Percentiles rank a stretch among this genome's conserved stretches.
Conservation (phyloP, 2,888 invertebrate species). For the Charanyca ferruginea region DNA sequence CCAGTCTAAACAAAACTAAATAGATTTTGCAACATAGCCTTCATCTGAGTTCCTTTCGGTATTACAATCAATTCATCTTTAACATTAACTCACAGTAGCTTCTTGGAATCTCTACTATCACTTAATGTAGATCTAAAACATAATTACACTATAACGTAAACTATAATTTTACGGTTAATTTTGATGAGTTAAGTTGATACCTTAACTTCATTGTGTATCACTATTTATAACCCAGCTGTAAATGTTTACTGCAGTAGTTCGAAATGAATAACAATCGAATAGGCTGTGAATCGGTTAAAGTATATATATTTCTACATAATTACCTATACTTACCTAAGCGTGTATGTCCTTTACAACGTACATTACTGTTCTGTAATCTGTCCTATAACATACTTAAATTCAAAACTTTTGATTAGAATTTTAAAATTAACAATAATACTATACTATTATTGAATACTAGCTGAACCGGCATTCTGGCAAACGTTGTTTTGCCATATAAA, state of each 20-base stretch:
- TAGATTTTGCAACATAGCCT: constrained; percentile 57
- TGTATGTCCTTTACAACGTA: too few species aligned
- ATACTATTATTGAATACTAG: too few species aligned
- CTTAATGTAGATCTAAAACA: too few species aligned
- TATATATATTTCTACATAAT: neutral
- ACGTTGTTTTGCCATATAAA: too few species aligned
- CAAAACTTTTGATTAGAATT: too few species aligned
- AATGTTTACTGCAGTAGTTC: constrained; percentile 16
- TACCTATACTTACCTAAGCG: too few species aligned
- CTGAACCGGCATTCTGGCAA: too few species aligned
- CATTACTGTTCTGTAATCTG: too few species aligned
- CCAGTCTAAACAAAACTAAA: constrained; percentile 35
- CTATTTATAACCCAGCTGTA: constrained; percentile 4
- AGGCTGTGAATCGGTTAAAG: neutral
- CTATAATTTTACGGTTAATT: constrained; percentile 22
- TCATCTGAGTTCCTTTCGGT: constrained; percentile 62
- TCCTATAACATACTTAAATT: too few species aligned
- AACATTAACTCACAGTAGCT: constrained; percentile 9
- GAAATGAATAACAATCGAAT: neutral
- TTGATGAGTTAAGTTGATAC: constrained; percentile 5
- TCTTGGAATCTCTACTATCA: constrained; percentile 1
- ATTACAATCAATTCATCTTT: constrained; percentile 53
- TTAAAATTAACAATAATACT: too few species aligned
- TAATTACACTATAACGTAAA: neutral
- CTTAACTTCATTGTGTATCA: constrained; percentile 3